phyloP scores from a whole-genome alignment of 2,888 invertebrate genomes.

The Pammene fasciana region DNA sequence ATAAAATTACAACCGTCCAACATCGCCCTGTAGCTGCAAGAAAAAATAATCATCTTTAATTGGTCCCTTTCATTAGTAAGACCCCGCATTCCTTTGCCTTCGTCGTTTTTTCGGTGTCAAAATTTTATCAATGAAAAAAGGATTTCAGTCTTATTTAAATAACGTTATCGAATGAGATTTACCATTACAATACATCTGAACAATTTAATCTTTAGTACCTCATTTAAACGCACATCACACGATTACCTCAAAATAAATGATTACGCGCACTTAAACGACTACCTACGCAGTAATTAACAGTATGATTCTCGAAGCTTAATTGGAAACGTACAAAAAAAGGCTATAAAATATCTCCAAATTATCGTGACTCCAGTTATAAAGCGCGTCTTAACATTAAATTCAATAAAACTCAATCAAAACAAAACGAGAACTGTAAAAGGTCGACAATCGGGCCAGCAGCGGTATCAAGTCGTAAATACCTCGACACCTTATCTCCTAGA shows the following conservation, averaged over 20 bases:
- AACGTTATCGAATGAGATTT: conserved; percentile 65
- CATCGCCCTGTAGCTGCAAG: conserved; percentile 70
- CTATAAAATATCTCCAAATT: conserved; percentile 40
- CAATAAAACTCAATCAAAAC: conserved; percentile 65
- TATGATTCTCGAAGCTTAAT: conserved; percentile 36
- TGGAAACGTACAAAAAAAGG: conserved; percentile 37
- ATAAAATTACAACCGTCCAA: conserved; percentile 37
- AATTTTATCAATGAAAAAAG: conserved; percentile 82
- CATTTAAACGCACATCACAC: conserved; percentile 34
- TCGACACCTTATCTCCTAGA: conserved; percentile 80
- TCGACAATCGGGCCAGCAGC: conserved; percentile 55
- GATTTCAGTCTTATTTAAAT: conserved; percentile 81
- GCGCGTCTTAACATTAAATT: conserved; percentile 41
- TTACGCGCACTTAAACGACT: conserved; percentile 32
- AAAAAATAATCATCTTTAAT: conserved; percentile 82
- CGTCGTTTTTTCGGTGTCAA: conserved; percentile 80
- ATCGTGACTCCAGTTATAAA: conserved; percentile 41
- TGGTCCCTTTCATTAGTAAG: conserved; percentile 83
- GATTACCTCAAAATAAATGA: conserved; percentile 25
- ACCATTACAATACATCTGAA: conserved; percentile 40
- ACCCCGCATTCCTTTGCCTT: conserved; percentile 71
- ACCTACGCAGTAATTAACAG: conserved; percentile 39
- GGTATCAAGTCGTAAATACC: conserved; percentile 79
- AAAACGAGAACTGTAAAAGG: conserved; percentile 62
- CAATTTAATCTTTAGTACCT: conserved; percentile 41